Conservation (phyloP, 2,888 invertebrate species). For the Zelleria hepariella region DNA sequence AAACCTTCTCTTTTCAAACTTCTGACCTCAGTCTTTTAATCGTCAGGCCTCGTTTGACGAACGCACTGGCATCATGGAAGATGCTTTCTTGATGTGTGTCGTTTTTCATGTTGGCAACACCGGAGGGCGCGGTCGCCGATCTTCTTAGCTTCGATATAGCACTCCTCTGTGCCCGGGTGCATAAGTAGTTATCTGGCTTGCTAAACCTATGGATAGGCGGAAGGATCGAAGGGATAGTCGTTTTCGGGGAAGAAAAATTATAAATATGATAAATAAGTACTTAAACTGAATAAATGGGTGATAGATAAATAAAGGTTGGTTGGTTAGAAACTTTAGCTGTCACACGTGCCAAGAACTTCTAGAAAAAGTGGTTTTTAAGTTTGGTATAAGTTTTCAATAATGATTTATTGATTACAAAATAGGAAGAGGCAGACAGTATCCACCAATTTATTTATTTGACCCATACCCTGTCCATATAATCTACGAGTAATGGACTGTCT, state of each 20-base stretch:
- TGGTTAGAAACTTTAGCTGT: conserved; percentile 7
- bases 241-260: conserved; percentile 37
- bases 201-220: conserved; percentile 53
- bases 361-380: background rate
- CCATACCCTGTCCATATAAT: no score
- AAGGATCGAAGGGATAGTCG: background rate
- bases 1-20: conserved; percentile 31
- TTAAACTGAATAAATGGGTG: conserved; percentile 27
- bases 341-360: background rate
- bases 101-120: conserved; percentile 49
- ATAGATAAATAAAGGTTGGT: conserved; percentile 27
- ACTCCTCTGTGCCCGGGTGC: conserved; percentile 47
- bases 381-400: background rate
- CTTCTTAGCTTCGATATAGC: conserved; percentile 43
- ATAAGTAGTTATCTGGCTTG: conserved; percentile 68
- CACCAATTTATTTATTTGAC: no score
- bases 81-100: conserved; percentile 47
- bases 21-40: conserved; percentile 71
- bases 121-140: conserved; percentile 58
- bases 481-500: no score
- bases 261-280: conserved; percentile 31
- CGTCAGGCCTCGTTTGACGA: conserved; percentile 65
- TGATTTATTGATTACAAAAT: no score
- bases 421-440: no score
- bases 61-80: conserved; percentile 64